Conservation (phyloP, 2,888 invertebrate species). For the Acheta domesticus region DNA sequence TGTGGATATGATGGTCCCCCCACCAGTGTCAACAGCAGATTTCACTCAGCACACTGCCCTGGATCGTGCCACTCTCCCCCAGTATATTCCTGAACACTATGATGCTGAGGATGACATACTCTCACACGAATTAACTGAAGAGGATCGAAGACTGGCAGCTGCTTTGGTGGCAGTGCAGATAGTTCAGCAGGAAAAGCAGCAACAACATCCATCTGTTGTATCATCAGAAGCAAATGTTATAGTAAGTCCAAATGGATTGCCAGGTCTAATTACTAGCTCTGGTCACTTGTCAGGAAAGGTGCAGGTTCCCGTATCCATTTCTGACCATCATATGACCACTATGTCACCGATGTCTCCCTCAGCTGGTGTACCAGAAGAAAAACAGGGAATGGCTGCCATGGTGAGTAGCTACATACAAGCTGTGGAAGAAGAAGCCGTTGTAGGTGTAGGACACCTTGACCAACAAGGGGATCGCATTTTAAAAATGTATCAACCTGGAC, state of each 20-base stretch:
- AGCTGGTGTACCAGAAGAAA: conserved; percentile 39
- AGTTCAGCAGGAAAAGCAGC: conserved; percentile 59
- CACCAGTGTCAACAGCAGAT: conserved; percentile 28
- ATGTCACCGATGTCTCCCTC: conserved; percentile 36
- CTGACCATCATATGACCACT: conserved; percentile 34
- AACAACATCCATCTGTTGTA: conserved; percentile 46
- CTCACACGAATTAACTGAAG: conserved; percentile 52
- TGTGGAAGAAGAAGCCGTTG: conserved; percentile 40
- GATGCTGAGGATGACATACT: conserved; percentile 41
- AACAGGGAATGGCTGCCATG: conserved; percentile 41
- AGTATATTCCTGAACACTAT: conserved; percentile 36
- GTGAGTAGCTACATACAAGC: conserved; percentile 42
- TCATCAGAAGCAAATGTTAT: conserved; percentile 36
- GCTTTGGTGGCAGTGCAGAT: conserved; percentile 61
- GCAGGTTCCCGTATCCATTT: conserved; percentile 31
- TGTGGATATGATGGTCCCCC: conserved; percentile 36
- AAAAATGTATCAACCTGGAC: conserved; percentile 35
- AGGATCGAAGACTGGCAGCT: conserved; percentile 59
- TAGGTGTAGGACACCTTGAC: conserved; percentile 28
- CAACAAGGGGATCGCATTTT: conserved; percentile 33
- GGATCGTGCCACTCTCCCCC: background rate
- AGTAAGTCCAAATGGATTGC: conserved; percentile 31
- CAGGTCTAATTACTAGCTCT: conserved; percentile 25
- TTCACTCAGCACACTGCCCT: conserved; percentile 33
- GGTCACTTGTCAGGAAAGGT: conserved; percentile 25